Base-by-base conservation (phyloP, 2,113 vertebrate species). In the Limanda limanda region DNA sequence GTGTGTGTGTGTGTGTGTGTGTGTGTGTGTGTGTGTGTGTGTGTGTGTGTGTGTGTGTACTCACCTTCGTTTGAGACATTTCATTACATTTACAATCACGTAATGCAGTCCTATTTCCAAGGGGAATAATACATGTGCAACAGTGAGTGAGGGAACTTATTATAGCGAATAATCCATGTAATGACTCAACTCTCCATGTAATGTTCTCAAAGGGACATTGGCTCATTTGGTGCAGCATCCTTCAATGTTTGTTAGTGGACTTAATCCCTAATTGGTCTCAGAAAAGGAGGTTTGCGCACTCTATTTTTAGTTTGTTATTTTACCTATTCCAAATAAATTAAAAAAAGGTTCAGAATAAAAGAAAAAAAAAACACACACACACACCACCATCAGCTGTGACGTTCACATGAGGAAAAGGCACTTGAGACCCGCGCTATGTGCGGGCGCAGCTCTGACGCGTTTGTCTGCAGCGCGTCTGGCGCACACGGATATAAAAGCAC, bases 381-480 rank as follows among this genome's bases (percentile, higher is more conserved):
- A 37, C 15, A 20, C 27, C 79, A 78, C 85, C 90, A 84, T 90
- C 87, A 87, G 64, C 62, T 40, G 72, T 94, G 93, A 94, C 93
- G 93, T 86, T 59, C 58, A 68, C 76, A 7, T 23, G 80, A 74
- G 78, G 67, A 76, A 68, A 15, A 20, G 78, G 54, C 60, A 14
- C 37, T 63, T 2, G 71, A 86, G 76, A 86, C 85, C 76, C 68
- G 71, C 14, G 73, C 63, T 10, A 23, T 15, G 23, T n/a, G 27
- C 72, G 62, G 24, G 71, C 65, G 86, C 68, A 68, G 81, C 88
- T 86, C 80, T 91, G 88, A 88, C 85, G 88, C 83, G 84, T 67
- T 76, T 69, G 83, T 31, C 70, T 71, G 71, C 71, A 21, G 69
- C 79, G 60, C 73, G 76, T 73, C 40, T 81, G 65, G 71, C 52